Conservation (phyloP, 2,888 invertebrate species). For the Tiliacea aurago region DNA sequence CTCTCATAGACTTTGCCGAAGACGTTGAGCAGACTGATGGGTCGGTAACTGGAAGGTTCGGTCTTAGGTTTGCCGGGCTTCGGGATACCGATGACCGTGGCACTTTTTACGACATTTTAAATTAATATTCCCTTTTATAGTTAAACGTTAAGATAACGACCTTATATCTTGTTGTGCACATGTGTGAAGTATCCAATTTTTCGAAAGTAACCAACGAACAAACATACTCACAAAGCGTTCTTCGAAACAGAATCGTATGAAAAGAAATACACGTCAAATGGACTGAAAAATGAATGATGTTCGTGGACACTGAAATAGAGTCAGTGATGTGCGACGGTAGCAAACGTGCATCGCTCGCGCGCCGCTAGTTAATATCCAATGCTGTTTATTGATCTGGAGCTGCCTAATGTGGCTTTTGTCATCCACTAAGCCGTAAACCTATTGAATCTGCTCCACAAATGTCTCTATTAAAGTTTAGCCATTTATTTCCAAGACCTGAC, state of each 20-base stretch:
- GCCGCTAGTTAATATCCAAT: conserved; percentile 66
- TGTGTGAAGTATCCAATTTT: not conserved
- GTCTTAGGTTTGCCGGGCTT: too few relatives aligned
- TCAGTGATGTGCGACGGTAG: conserved; percentile 65
- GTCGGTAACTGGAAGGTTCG: too few relatives aligned
- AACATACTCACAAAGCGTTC: not conserved
- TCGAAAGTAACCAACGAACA: not conserved
- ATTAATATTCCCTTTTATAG: conserved; percentile 49
- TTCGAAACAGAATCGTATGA: conserved; percentile 20
- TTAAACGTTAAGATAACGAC: conserved; percentile 30
- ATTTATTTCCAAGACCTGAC: conserved; percentile 15
- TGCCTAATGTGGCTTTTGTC: conserved; percentile 72
- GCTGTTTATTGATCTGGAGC: conserved; percentile 74
- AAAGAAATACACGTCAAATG: conserved; percentile 60
- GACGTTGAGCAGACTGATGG: too few relatives aligned
- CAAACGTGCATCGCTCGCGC: conserved; percentile 58
- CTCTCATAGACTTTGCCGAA: too few relatives aligned
- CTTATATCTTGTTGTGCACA: not conserved
- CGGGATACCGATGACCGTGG: too few relatives aligned
- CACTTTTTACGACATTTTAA: conserved; percentile 61
- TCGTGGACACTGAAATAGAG: conserved; percentile 64
- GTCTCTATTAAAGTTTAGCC: conserved; percentile 35
- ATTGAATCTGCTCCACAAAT: conserved; percentile 62
- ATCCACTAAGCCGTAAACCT: conserved; percentile 65
- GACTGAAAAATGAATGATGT: conserved; percentile 66